Evolutionary conservation across 2,888 invertebrate species (phyloP), one percentile per base, ranked within the genome.

Genomic region (Geotrupes spiniger): DNA sequence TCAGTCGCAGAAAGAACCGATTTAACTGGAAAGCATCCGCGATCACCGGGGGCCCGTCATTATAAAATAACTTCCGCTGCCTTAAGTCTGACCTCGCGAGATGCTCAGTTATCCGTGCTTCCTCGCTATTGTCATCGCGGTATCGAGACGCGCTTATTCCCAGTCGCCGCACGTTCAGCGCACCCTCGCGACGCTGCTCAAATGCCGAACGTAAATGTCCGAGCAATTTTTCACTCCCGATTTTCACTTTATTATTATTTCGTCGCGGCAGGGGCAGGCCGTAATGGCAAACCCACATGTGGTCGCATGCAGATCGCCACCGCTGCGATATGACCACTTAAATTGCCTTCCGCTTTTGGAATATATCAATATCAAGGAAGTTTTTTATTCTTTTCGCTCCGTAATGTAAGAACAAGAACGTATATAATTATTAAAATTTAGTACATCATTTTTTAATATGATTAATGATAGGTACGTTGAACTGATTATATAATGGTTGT

Each of bases 181-280:
- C 71, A 71, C 70, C 70, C 71, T 69, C 69, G 6, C 33, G 15
- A 11, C 31, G 21, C 54, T 54, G 48, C 52, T 49, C 56, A 61
- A 63, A 64, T 68, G 66, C 68, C 60, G 61, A 65, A 61, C 65
- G 64, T 67, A 69, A 70, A 70, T 70, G 73, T 73, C 72, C 73
- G 65, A 69, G 63, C 71, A 64, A 73, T 73, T 73, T 73, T 73
- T 73, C 73, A 73, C 70, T 68, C 66, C 64, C 66, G 69, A 68
- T 73, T 65, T 72, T 69, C 71, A 72, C 68, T 73, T 69, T 71
- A 73, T 73, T 73, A 69, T 68, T 68, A 71, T 70, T 65, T 60
- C 62, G 64, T 61, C 65, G 59, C 63, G 56, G 54, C 56, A 51
- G 61, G 57, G 58, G 58, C 59, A 58, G 62, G 61, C 60, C 60